Evolutionary conservation across 2,888 invertebrate genomes (phyloP), one percentile per base, ranked within the genome.

Genomic region (Diaperis boleti): DNA sequence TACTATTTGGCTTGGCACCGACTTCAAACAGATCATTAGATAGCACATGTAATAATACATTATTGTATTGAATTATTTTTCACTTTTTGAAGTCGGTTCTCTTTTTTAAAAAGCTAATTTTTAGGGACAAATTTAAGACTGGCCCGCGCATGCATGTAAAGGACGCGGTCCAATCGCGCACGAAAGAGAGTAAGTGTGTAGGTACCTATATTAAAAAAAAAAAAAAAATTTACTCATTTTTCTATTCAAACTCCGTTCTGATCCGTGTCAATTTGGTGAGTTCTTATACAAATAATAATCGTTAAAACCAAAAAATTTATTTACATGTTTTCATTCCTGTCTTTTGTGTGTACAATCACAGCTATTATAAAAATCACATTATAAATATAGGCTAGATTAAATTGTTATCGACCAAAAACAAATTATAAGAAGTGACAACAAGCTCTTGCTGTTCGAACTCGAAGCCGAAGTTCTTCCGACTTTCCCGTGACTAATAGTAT

Each of bases 401-500:
- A 18, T 20, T 15, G 2, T 44, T 20, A 44, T n/a, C 11, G 20
- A 44, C 7, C 8, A 22, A 20, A 13, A 49, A 49, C 31, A 29
- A 26, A 26, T 26, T 1, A n/a, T n/a, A 5, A 26, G 8, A 26
- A 26, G 26, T n/a, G 26, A 26, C 26, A 26, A 26, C 6, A 26
- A 26, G n/a, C 26, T 26, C 6, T 26, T 26, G 26, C n/a, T 26
- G 6, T 5, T 26, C 26, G 26, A 26, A 26, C 26, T 26, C n/a
- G 26, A 26, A 8, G 26, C 26, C 6, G 8, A 6, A 8, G 26
- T 60, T 7, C 26, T n/a, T 20, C 26, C 60, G 7, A 35, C 60
- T 4, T 52, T 41, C 17, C 65, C 69, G 29, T 72, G 57, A 15
- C 67, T 67, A 49, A 76, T 68, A 1, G 64, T 65, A 54, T 85